Conservation (phyloP, 2,113 vertebrate genomes). For the Crotalus horridus region DNA sequence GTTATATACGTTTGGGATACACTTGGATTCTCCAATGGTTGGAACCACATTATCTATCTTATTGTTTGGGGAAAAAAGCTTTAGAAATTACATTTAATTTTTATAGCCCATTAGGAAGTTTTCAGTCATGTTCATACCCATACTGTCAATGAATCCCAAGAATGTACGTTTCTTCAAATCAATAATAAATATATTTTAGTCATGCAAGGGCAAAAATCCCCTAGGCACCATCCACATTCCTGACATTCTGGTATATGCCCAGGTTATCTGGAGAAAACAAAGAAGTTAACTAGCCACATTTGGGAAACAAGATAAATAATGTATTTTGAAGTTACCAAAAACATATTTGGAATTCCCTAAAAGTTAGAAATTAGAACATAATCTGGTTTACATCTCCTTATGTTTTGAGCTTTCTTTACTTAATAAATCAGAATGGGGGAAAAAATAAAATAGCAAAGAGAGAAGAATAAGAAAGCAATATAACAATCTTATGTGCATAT, state of each 20-base stretch:
- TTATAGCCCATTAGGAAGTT: not conserved
- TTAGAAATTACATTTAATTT: not conserved
- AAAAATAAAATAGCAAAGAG: not conserved
- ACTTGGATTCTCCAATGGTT: not conserved
- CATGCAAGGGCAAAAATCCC: not conserved
- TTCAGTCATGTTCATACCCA: not conserved
- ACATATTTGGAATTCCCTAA: not conserved
- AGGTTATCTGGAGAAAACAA: not conserved
- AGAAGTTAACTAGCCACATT: not conserved
- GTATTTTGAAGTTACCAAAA: not conserved
- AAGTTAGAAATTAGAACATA: not conserved
- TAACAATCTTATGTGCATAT: not conserved
- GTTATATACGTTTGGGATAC: not conserved
- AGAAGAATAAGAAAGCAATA: not conserved
- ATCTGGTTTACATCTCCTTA: not conserved
- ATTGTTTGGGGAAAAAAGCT: not conserved
- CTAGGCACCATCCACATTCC: not conserved
- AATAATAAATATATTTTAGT: not conserved
- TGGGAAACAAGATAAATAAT: not conserved
- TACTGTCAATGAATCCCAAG: not conserved
- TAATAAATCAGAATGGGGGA: not conserved
- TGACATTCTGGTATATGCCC: not conserved
- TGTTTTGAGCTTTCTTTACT: not conserved
- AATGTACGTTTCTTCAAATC: not conserved
- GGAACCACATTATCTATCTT: not conserved